Evolutionary conservation across 2,888 invertebrate genomes (phyloP), one percentile per base, ranked within the genome.

Genomic region (Elegia similella): DNA sequence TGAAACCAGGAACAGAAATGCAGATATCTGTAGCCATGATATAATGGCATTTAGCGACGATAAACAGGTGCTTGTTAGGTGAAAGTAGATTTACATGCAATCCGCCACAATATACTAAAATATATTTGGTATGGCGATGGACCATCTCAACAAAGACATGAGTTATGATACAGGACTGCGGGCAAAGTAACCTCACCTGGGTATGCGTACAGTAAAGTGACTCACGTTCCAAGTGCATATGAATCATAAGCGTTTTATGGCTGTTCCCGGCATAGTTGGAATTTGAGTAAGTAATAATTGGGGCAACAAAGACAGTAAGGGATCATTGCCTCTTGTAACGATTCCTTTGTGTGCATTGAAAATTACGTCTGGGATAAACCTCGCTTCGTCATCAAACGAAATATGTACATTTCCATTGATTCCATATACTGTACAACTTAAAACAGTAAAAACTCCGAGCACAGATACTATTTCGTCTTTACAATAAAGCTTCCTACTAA

Each of bases 401-500:
- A 12, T 2, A 38, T 10, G 12, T 34, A 34, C 10, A 34, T 34
- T n/a, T n/a, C n/a, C 23, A 23, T 23, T 23, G 23, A 23, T 23
- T 23, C 2, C 2, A 23, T 23, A 23, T 23, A 5, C 23, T 23
- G n/a, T n/a, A n/a, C n/a, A n/a, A n/a, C n/a, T n/a, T n/a, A n/a
- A n/a, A n/a, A n/a, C n/a, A n/a, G 38, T 38, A 7, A n/a, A 10
- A 17, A 5, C 12, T 29, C 23, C 6, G n/a, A 29, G n/a, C 17
- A 23, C 10, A n/a, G n/a, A n/a, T n/a, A 12, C n/a, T 50, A 17
- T 43, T 44, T 5, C 5, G 23, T 23, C 23, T 23, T 12, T 30
- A 44, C 53, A 71, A 71, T 84, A 86, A 86, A 88, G 84, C 81
- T 72, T 82, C 76, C 76, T 78, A 84, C 81, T 80, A 72, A 85